These are phyloP conservation scores for Hydriomena furcata DNA, from an alignment of 2,888 invertebrate genomes.

Conservation along the genomic window DNA sequence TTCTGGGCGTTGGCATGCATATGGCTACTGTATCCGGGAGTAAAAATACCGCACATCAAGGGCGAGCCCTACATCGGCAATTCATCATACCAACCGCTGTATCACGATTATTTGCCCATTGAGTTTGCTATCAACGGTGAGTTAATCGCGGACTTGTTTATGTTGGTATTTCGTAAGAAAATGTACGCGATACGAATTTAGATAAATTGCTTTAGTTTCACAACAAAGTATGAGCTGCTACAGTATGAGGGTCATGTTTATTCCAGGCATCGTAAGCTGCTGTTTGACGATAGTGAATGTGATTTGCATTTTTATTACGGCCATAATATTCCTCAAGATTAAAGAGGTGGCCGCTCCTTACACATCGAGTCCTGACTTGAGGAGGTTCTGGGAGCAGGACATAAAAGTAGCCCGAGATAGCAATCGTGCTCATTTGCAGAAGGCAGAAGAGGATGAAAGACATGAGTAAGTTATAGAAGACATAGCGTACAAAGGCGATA, in stretches of 20 bases:
- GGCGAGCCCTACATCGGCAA: slow-evolving; percentile 86
- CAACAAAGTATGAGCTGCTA: background rate
- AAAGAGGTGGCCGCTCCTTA: slow-evolving; percentile 93
- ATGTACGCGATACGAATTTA: background rate
- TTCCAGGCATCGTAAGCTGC: slow-evolving; percentile 88
- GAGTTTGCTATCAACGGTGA: slow-evolving; percentile 89
- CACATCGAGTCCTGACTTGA: slow-evolving; percentile 88
- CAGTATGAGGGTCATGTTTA: slow-evolving; percentile 3
- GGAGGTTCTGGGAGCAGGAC: slow-evolving; percentile 92
- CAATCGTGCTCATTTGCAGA: slow-evolving; percentile 84
- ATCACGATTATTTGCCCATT: slow-evolving; percentile 88
- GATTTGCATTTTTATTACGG: slow-evolving; percentile 91
- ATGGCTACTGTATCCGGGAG: slow-evolving; percentile 87
- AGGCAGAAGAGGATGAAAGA: slow-evolving; percentile 81
- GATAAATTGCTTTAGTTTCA: background rate
- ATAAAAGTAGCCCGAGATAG: slow-evolving; percentile 88
- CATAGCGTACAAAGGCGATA: too few relatives aligned
- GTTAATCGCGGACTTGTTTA: slow-evolving; percentile 21
- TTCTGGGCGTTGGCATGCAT: slow-evolving; percentile 90
- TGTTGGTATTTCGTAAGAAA: slow-evolving; percentile 13
- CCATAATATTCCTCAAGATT: slow-evolving; percentile 91
- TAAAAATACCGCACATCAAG: slow-evolving; percentile 87
- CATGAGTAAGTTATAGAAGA: slow-evolving; percentile 74
- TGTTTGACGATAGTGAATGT: slow-evolving; percentile 92
- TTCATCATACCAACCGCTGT: slow-evolving; percentile 86